Percentiles rank a stretch among this genome's conserved stretches.
Conservation (phyloP, 2,113 vertebrate species). For the Peromyscus polionotus region DNA sequence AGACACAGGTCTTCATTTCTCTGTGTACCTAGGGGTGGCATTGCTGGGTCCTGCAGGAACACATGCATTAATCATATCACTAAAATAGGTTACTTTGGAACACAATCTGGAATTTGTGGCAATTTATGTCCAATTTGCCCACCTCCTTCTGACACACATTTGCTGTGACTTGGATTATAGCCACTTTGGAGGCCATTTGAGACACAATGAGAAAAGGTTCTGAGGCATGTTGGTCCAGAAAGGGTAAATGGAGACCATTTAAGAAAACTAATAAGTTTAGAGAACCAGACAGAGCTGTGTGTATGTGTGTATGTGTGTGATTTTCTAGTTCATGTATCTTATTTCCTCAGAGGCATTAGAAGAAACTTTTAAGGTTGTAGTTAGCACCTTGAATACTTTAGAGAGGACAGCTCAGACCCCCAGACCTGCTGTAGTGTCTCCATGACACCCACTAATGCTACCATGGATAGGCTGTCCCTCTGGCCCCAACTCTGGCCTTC, state of each 20-base stretch:
- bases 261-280: background rate
- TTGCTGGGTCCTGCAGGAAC: background rate
- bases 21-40: background rate
- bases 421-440: fast-evolving
- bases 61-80: background rate
- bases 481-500: fast-evolving
- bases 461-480: background rate
- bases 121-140: background rate
- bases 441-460: fast-evolving
- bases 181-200: background rate
- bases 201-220: background rate
- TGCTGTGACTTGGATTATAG: background rate
- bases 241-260: background rate
- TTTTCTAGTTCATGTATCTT: background rate
- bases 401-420: background rate
- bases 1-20: background rate
- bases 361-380: background rate
- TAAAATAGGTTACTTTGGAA: no score
- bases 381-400: background rate
- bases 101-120: no score
- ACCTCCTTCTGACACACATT: background rate
- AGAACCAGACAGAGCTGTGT: background rate
- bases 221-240: background rate
- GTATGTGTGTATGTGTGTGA: background rate
- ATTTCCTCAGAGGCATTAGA: background rate